Conservation (phyloP, 2,113 vertebrate genomes). For the Nanorana parkeri region DNA sequence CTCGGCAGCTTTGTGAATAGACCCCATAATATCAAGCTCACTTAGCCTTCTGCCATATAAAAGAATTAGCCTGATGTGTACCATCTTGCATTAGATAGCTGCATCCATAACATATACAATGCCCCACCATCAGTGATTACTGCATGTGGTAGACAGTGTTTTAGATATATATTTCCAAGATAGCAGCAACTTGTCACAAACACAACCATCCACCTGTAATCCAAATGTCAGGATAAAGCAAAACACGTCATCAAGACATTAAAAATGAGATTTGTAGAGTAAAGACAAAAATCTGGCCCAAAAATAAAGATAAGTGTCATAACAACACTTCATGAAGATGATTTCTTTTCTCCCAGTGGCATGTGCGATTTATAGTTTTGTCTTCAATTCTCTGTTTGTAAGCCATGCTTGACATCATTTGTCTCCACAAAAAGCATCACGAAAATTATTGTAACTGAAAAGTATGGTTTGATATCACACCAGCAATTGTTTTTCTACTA, state of each 20-base stretch:
- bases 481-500: background rate
- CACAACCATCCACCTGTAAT: constrained; percentile 80
- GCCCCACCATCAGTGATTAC: constrained; percentile 72
- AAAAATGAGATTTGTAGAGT: constrained; percentile 68
- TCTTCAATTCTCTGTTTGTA: constrained; percentile 69
- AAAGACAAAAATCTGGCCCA: constrained; percentile 65
- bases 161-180: constrained; percentile 75
- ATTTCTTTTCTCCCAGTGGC: constrained; percentile 62
- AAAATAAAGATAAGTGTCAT: constrained; percentile 69
- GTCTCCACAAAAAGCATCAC: constrained; percentile 57
- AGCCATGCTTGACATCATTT: constrained; percentile 71
- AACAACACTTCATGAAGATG: constrained; percentile 63
- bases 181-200: constrained; percentile 82
- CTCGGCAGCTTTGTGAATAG: too few relatives aligned
- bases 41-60: too few relatives aligned
- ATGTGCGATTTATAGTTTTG: constrained; percentile 71
- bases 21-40: too few relatives aligned
- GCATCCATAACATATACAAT: too few relatives aligned
- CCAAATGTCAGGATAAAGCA: constrained; percentile 81
- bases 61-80: too few relatives aligned
- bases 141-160: constrained; percentile 79
- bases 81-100: too few relatives aligned
- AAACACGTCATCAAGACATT: constrained; percentile 75
- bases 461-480: constrained; percentile 12
- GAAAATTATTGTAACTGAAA: background rate